Evolutionary conservation across 2,888 invertebrate species (phyloP), one percentile per base, ranked within the genome.

Genomic region (Micropterix aruncella): DNA sequence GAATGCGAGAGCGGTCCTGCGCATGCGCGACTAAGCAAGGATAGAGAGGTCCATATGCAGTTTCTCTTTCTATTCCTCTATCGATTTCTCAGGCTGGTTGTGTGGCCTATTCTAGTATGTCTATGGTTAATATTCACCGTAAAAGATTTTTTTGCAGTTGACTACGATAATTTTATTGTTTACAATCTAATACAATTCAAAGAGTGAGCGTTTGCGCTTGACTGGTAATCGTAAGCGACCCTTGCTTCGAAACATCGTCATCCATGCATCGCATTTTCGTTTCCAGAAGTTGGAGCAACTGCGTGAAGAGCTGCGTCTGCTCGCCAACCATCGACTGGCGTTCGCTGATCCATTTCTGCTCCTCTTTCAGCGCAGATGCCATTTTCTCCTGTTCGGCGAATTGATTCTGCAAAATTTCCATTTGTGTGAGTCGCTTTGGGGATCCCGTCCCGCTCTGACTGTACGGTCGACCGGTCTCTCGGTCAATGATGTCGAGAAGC

Each of bases 181-280:
- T n/a, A n/a, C n/a, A n/a, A n/a, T n/a, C n/a, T n/a, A n/a, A n/a
- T n/a, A n/a, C n/a, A n/a, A n/a, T n/a, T 27, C 12, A 27, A 27
- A 78, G 62, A 39, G 77, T 75, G 2, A 79, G 60, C 56, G 78
- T 79, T 56, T 79, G 78, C 2, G 77, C 73, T 45, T 77, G 76
- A 52, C 74, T 73, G 19, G 74, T 75, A 43, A 77, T 73, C 46
- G 73, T 75, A 55, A 79, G 68, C 42, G 73, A 71, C 2, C 71
- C 77, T 49, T 73, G 71, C 2, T 67, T 62, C 43, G 66, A 61
- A 38, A 68, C 67, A 2, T 66, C 70, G 48, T 73, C 70, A 49
- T 62, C 69, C 43, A 72, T 66, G 38, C 70, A 68, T 44, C 66
- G 64, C 57, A 73, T 61, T 57, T 79, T 79, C 49, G 72, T 71